Evolutionary conservation across 2,888 invertebrate species (phyloP), one percentile per base, ranked within the genome.

Genomic region (Brachyptera putata): DNA sequence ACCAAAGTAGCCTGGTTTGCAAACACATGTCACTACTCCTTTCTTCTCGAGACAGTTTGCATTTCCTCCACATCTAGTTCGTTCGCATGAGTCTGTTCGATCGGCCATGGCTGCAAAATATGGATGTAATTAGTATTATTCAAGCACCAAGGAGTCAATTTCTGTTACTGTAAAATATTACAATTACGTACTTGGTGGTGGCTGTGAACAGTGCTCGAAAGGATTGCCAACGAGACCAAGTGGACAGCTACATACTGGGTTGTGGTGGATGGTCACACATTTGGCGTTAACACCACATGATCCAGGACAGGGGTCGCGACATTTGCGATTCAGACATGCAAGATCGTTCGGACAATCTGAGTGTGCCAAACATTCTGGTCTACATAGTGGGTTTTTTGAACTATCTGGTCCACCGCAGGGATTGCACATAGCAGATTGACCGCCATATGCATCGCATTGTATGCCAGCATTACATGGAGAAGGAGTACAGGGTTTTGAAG

Each of bases 291-390:
- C 80, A 48, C 90, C 89, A 70, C 90, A 90, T 2, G 88, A 86
- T 53, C 89, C 89, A 7, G 85, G 84, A 67, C 90, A 91, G 16
- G 90, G 90, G 74, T 91, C 87, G 13, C 82, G 73, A 70, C 92
- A 92, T 70, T 79, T 82, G 67, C 85, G 84, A 64, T 84, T 82
- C 56, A 89, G 75, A 70, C 91, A 92, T 58, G 90, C 87, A 69
- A 80, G 84, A 71, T 89, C 79, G 69, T 88, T 87, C 55, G 85
- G 80, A 77, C 92, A 92, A 69, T 92, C 91, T 1, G 87, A 84
- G 70, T 86, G 87, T 14, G 86, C 81, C 55, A 92, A 76, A 75
- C 93, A 93, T 76, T 92, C 91, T 30, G 91, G 91, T 70, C 87
- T 80, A 67, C 92, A 92, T 30, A 82, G 80, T 24, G 89, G 86